A percentile compares a stretch with the other conserved stretches of the same genome.
Conservation (phyloP, 2,797 vertebrate genomes). For the Toxotes lorentzi region DNA sequence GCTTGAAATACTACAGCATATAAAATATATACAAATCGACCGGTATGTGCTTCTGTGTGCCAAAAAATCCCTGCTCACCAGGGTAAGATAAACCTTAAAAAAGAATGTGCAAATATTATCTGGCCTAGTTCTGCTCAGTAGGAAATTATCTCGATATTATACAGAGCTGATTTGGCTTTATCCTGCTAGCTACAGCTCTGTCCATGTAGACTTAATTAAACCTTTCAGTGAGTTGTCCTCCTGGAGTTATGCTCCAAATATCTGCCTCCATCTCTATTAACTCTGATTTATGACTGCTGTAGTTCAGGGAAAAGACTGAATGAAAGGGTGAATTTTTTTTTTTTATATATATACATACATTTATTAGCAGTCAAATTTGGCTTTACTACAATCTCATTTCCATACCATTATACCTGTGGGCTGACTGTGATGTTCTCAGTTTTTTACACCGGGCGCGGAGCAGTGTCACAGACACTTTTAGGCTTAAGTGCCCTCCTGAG, state of each 20-base stretch:
- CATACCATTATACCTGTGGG: slow-evolving; percentile 33
- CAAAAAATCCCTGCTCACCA: not conserved
- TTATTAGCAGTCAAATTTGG: slow-evolving; percentile 38
- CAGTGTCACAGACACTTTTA: slow-evolving; percentile 35
- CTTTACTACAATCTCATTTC: slow-evolving; percentile 54
- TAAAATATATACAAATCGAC: slow-evolving; percentile 16
- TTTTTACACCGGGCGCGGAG: slow-evolving; percentile 12
- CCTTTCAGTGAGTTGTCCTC: slow-evolving; percentile 71
- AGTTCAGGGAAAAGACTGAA: slow-evolving; percentile 51
- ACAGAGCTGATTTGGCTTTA: slow-evolving; percentile 59
- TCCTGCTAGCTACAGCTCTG: slow-evolving; percentile 54
- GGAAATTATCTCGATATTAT: slow-evolving; percentile 64
- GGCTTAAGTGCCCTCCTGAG: slow-evolving; percentile 46
- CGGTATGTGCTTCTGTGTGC: not conserved
- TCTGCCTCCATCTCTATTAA: slow-evolving; percentile 65
- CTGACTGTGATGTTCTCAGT: slow-evolving; percentile 10
- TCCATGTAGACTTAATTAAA: slow-evolving; percentile 75
- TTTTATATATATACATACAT: slow-evolving; percentile 18
- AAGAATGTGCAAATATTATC: slow-evolving; percentile 55
- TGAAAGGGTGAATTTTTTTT: slow-evolving; percentile 27
- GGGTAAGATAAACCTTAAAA: slow-evolving; percentile 38
- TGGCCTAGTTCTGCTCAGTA: slow-evolving; percentile 58
- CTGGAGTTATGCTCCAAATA: slow-evolving; percentile 61
- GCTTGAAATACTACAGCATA: slow-evolving; percentile 27
- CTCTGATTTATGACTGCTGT: slow-evolving; percentile 64